A percentile compares a stretch with the other conserved stretches of the same genome.
Evolutionary conservation across 2,113 vertebrate species (phyloP).

Genomic region (Trichechus manatus): DNA sequence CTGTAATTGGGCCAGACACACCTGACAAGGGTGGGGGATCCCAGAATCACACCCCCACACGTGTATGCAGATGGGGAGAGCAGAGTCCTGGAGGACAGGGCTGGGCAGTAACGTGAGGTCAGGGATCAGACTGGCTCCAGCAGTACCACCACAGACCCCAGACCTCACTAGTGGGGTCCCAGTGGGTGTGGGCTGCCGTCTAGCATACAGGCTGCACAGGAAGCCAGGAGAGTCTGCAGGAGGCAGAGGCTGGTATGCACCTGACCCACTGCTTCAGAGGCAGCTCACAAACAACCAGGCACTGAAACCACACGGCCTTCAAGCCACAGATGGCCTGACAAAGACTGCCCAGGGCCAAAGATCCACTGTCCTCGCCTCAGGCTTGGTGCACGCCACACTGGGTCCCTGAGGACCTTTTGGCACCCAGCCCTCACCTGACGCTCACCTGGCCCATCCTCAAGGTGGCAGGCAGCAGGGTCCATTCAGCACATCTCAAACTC

Average conservation of each 20-base stretch:
- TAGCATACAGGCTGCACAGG: not conserved
- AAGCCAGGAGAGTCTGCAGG: not conserved
- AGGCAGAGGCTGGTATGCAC: not conserved
- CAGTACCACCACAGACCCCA: not conserved
- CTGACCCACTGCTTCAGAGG: not conserved
- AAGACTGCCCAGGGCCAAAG: not conserved
- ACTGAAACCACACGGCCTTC: fast-evolving
- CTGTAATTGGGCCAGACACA: conserved; percentile 42
- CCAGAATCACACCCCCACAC: not conserved
- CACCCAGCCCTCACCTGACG: not conserved
- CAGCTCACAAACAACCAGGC: not conserved
- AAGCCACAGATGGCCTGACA: not conserved
- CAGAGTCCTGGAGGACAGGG: not conserved
- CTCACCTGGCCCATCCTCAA: not conserved
- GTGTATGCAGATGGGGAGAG: not conserved
- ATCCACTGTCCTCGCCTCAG: no score
- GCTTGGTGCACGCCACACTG: not conserved
- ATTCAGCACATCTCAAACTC: not conserved
- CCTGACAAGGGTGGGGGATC: not conserved
- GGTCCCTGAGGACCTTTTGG: not conserved
- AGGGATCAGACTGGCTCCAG: not conserved
- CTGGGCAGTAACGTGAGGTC: not conserved
- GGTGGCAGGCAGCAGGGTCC: not conserved
- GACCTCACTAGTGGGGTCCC: not conserved
- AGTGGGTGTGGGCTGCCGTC: no score